phyloP scores from a whole-genome alignment of 2,113 vertebrate species.

The Ciconia boyciana region DNA sequence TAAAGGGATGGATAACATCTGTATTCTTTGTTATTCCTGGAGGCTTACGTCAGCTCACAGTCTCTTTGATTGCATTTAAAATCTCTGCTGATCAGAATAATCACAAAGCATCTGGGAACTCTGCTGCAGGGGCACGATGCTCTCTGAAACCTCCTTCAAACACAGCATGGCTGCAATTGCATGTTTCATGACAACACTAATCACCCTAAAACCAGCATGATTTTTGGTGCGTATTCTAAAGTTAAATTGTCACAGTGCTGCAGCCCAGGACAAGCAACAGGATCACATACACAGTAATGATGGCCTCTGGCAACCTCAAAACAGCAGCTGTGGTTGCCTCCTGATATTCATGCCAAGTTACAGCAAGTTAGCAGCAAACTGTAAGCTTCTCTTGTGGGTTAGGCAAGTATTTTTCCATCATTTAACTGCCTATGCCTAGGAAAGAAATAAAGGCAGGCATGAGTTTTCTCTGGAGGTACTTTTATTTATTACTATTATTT shows the following conservation, averaged over 20 bases:
- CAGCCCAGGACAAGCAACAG: neutral
- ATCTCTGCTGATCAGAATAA: neutral
- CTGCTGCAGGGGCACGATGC: neutral
- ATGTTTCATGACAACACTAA: neutral
- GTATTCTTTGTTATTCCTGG: neutral
- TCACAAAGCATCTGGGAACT: neutral
- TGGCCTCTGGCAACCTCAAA: constrained; percentile 8
- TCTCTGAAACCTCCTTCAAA: neutral
- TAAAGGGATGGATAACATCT: neutral
- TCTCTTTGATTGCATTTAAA: neutral
- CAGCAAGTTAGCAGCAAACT: neutral
- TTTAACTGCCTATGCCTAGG: neutral
- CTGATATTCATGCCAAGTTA: neutral
- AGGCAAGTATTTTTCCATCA: neutral
- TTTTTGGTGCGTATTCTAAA: neutral
- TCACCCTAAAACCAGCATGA: neutral
- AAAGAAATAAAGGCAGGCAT: neutral
- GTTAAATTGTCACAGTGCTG: neutral
- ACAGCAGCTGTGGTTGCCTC: neutral
- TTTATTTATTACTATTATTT: neutral
- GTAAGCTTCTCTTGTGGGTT: neutral
- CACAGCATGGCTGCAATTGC: neutral
- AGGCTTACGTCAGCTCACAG: neutral
- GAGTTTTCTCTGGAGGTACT: neutral
- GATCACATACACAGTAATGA: neutral